These are phyloP conservation scores for Hemibagrus wyckioides DNA, from an alignment of 2,113 vertebrate species.

Conservation along the genomic window DNA sequence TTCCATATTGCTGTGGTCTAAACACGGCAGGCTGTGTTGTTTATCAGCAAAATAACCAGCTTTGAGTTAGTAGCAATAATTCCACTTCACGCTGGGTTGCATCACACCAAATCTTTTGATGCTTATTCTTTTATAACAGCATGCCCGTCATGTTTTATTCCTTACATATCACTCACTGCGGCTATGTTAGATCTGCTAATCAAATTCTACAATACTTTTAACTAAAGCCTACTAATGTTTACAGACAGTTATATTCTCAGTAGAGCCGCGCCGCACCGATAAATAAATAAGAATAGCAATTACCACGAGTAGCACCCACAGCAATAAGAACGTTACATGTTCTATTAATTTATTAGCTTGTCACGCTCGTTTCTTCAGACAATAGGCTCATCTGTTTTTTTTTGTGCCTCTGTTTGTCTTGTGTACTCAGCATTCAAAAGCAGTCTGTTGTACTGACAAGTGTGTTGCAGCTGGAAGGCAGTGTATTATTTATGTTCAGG, in stretches of 20 bases:
- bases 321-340: conserved; percentile 39
- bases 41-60: neutral
- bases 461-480: conserved; percentile 41
- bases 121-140: neutral
- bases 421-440: conserved; percentile 60
- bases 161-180: no score
- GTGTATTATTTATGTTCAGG: conserved; percentile 48
- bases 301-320: neutral
- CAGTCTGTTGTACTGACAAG: conserved; percentile 53
- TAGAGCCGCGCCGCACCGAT: neutral
- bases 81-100: neutral
- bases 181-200: neutral
- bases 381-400: conserved; percentile 66
- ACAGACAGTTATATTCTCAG: neutral
- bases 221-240: neutral
- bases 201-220: neutral
- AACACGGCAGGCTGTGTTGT: neutral
- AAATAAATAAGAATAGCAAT: conserved; percentile 16
- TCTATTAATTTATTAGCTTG: conserved; percentile 59
- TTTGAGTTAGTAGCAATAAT: neutral
- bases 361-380: conserved; percentile 59
- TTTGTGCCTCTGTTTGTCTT: conserved; percentile 63
- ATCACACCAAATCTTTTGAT: neutral
- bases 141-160: no score
- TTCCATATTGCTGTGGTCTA: neutral